Base-by-base conservation (phyloP, 2,797 vertebrate genomes). In the Neomorphus geoffroyi region DNA sequence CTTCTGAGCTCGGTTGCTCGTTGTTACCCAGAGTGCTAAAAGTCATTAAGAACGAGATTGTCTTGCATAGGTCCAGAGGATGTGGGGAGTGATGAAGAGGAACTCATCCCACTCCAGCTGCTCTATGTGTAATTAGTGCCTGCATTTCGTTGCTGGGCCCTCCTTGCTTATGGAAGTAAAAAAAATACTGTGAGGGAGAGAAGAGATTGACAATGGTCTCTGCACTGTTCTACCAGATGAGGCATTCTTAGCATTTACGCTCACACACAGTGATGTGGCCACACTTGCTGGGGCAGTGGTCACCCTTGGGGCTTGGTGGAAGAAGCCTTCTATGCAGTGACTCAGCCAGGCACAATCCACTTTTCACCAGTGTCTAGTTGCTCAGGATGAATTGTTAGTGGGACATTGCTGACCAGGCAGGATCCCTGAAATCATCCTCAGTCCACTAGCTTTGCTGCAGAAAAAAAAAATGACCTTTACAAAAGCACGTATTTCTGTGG, bases 1-100 rank as follows among this genome's bases (percentile, higher is more conserved):
- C 19, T 50, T 33, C 48, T 7, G 17, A n/a, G 6, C 3, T 1
- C 0, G 0, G 9, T 37, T 67, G 57, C 81, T 64, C 0, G 2
- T 50, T 23, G 27, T 45, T 69, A 23, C 41, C 3, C 16, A n/a
- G 27, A 28, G 39, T 57, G 60, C n/a, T 72, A 18, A 4, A 72
- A 54, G 39, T 54, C 48, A 11, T 10, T 39, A 15, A 50, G 37
- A 28, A 33, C 13, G 33, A 45, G 21, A 18, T 35, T 60, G 46
- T 30, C 45, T 54, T 64, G 12, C 27, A 1, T 3, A 39, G 60
- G n/a, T 71, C 30, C 23, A 33, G 57, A 72, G 73, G 23, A 80
- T 43, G 7, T 45, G 35, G 28, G 17, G 9, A 37, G 22, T 23
- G 70, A 35, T 41, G 69, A 23, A 14, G 41, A 67, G 18, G 51